A percentile compares a stretch with the other conserved stretches of the same genome.
Conservation (phyloP, 2,797 vertebrate species). For the Podarcis lilfordi region DNA sequence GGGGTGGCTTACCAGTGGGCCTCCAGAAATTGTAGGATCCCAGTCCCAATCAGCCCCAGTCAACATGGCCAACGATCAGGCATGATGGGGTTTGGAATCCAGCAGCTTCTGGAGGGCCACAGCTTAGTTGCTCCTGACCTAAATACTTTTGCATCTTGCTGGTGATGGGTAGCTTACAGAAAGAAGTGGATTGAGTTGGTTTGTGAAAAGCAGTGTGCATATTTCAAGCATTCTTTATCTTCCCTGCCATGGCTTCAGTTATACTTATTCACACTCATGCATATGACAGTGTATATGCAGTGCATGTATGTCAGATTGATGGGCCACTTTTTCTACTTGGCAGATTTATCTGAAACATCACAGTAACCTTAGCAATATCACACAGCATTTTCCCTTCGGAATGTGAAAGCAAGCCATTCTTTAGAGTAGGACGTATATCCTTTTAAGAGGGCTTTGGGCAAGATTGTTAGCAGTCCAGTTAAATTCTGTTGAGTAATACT, state of each 20-base stretch:
- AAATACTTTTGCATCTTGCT: neutral
- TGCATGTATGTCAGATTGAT: neutral
- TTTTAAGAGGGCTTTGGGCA: slow-evolving; percentile 7
- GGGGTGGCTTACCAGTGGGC: too few relatives aligned
- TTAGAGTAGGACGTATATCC: slow-evolving; percentile 19
- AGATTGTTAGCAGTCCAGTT: neutral
- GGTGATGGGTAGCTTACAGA: neutral
- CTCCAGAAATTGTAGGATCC: too few relatives aligned
- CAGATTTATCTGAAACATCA: fast-evolving
- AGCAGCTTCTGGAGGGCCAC: too few relatives aligned
- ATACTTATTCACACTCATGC: neutral
- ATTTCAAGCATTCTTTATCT: neutral
- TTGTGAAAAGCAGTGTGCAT: neutral
- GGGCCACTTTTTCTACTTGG: neutral
- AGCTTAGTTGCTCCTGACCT: too few relatives aligned
- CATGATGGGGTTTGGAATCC: too few relatives aligned
- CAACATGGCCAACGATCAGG: too few relatives aligned
- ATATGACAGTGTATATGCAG: neutral
- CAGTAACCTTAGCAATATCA: neutral
- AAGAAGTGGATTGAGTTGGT: neutral
- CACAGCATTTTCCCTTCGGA: slow-evolving; percentile 37
- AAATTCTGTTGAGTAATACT: neutral
- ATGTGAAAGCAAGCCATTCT: slow-evolving; percentile 13
- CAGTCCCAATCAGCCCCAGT: too few relatives aligned
- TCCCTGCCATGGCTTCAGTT: neutral